Base-by-base conservation (phyloP, 2,888 invertebrate species). In the Drosophila ezoana region DNA sequence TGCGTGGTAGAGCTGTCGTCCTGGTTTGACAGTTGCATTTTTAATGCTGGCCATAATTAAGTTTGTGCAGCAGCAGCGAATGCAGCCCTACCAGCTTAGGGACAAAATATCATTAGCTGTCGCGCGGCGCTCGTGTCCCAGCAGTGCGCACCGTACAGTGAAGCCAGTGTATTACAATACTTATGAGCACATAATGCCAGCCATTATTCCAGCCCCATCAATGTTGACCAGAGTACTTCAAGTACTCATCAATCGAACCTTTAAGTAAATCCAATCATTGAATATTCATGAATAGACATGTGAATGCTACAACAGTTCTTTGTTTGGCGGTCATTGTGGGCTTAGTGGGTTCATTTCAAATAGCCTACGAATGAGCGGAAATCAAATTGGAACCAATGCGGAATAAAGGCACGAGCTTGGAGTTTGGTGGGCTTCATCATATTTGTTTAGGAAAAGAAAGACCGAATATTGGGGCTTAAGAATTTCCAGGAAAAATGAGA, bases 21-120 rank as follows among this genome's bases (percentile, higher is more conserved):
- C 69, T 68, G 83, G 72, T 67, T 83, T 89, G 89, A 87, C 89
- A 87, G 89, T 75, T 84, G 78, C 84, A 84, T 89, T 87, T 84
- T 84, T 84, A 84, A 84, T 84, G 87, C 72, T 57, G 62, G 73
- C 84, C 89, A 84, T 84, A 84, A 84, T 84, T 84, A 87, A 84
- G 87, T 89, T 84, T 87, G 72, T 86, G 83, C 71, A 73, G 58
- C 74, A 60, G 49, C 57, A 47, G 54, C 63, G 57, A 38, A 33
- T 16, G 47, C 51, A 37, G 38, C 47, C 40, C 28, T 16, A 59
- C 57, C 81, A 73, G 73, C 61, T 71, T 37, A 56, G 58, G 79
- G 79, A 52, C 64, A 53, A 58, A 48, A 53, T 52, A 71, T 79
- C 72, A 64, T 64, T 74, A 52, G 71, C 58, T 38, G 44, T 32